Conservation (phyloP, 2,888 invertebrate species). For the Brachyptera putata region DNA sequence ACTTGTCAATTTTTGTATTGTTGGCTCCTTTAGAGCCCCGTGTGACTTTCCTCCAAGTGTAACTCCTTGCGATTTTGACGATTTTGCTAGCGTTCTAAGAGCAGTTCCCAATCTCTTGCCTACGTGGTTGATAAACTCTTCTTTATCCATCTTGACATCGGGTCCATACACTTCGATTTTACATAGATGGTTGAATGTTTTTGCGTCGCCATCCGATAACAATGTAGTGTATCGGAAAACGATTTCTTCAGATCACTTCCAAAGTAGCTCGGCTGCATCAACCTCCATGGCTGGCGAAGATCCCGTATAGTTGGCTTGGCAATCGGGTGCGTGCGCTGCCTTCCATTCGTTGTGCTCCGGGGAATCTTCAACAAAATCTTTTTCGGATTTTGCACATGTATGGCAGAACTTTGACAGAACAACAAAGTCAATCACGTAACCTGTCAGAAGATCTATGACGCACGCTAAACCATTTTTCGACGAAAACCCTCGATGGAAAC, state of each 20-base stretch:
- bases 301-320: slow-evolving; percentile 30
- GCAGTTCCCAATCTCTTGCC: slow-evolving; percentile 22
- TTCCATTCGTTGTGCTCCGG: slow-evolving; percentile 32
- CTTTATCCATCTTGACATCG: slow-evolving; percentile 15
- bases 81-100: slow-evolving; percentile 18
- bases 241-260: slow-evolving; percentile 24
- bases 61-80: slow-evolving; percentile 11
- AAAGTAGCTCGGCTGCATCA: slow-evolving; percentile 24
- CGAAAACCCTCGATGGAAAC: slow-evolving; percentile 31
- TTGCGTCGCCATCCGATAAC: too few species aligned
- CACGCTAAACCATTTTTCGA: slow-evolving; percentile 33
- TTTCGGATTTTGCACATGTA: slow-evolving; percentile 27
- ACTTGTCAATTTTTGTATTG: slow-evolving; percentile 37
- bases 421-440: slow-evolving; percentile 32
- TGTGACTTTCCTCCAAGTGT: slow-evolving; percentile 21
- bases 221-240: slow-evolving; percentile 23
- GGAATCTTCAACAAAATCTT: slow-evolving; percentile 25
- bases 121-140: slow-evolving; percentile 30
- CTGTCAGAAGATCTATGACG: slow-evolving; percentile 29
- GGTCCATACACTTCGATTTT: not conserved
- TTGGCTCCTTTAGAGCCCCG: slow-evolving; percentile 20
- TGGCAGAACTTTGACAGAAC: slow-evolving; percentile 33
- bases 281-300: slow-evolving; percentile 33
- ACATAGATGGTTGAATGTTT: slow-evolving; percentile 21
- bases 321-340: slow-evolving; percentile 29